Base-by-base conservation (phyloP, 2,888 invertebrate genomes). In the Ophioninae sp. region DNA sequence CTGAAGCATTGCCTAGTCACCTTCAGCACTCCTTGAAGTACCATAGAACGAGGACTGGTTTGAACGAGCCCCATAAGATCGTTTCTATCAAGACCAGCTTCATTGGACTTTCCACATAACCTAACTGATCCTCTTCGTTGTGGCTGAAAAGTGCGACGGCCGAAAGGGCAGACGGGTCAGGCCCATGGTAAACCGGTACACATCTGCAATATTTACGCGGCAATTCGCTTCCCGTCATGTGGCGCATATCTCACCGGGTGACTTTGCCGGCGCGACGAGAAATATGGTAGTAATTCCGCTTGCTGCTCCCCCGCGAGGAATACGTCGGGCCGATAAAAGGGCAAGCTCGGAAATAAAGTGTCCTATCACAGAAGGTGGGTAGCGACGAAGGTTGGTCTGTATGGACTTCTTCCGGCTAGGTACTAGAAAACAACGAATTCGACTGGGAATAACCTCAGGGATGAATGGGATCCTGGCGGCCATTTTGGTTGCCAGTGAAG, bases 161-260 rank as follows among this genome's bases (percentile, higher is more conserved):
- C 23, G 9, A 58, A 69, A 51, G 23, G 69, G 56, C 56, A n/a
- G 9, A 20, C 6, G 6, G 20, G 71, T 58, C 7, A 30, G 30
- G 71, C 37, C 9, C 58, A 44, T 61, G 44, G 41, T 68, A 76
- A 41, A 20, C 51, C 51, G 58, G 13, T 41, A 65, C 56, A 65
- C 56, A 59, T 88, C 88, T 89, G 87, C 83, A 90, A 90, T 91
- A 90, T 90, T 89, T 89, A 89, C 87, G 87, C 84, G 81, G 88
- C 88, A 87, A 90, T 89, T 90, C 81, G 82, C 83, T 79, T 73
- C 77, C 73, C 84, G 86, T 87, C 85, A 86, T 71, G 76, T 72
- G 84, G 74, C 74, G 86, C 84, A 85, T 86, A 85, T 86, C 77
- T 51, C 51, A 51, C 51, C 17, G 75, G 82, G 75, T 67, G 78